Conservation (phyloP, 2,888 invertebrate species). For the Pyrocoelia pectoralis region DNA sequence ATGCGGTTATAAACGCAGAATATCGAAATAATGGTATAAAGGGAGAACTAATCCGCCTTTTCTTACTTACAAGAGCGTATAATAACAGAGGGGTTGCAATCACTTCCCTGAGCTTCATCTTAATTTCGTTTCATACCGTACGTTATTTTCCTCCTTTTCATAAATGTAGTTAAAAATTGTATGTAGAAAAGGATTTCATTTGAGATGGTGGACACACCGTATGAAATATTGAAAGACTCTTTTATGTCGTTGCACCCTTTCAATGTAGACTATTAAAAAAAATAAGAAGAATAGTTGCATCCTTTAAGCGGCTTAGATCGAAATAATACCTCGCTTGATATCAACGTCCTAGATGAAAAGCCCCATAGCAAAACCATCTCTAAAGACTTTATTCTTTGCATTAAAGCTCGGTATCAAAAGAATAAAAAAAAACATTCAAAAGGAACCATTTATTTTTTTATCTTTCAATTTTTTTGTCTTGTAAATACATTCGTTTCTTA, state of each 20-base stretch:
- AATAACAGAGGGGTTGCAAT: slow-evolving; percentile 11
- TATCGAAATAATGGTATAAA: slow-evolving; percentile 36
- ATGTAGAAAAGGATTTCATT: slow-evolving; percentile 8
- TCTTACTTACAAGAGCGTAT: slow-evolving; percentile 34
- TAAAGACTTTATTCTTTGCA: slow-evolving; percentile 23
- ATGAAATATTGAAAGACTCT: slow-evolving; percentile 30
- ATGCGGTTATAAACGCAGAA: slow-evolving; percentile 29
- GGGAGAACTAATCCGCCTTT: slow-evolving; percentile 35
- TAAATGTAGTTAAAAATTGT: not conserved
- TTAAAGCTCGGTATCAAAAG: slow-evolving; percentile 22
- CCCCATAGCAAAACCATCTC: slow-evolving; percentile 21
- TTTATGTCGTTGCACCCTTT: slow-evolving; percentile 37
- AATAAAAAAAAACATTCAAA: slow-evolving; percentile 16
- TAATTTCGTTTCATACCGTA: not conserved
- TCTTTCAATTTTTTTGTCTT: not conserved
- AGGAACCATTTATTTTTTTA: slow-evolving; percentile 10
- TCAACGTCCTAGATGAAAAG: slow-evolving; percentile 26
- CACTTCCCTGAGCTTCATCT: not conserved
- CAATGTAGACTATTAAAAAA: slow-evolving; percentile 31
- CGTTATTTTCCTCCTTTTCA: not conserved
- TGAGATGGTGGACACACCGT: slow-evolving; percentile 16
- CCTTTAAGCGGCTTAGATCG: slow-evolving; percentile 38
- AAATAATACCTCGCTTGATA: slow-evolving; percentile 35
- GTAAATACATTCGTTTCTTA: slow-evolving; percentile 8
- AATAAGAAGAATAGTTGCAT: slow-evolving; percentile 35